These are phyloP conservation scores for Dascyllus trimaculatus DNA, from an alignment of 2,113 vertebrate species.

Conservation along the genomic window DNA sequence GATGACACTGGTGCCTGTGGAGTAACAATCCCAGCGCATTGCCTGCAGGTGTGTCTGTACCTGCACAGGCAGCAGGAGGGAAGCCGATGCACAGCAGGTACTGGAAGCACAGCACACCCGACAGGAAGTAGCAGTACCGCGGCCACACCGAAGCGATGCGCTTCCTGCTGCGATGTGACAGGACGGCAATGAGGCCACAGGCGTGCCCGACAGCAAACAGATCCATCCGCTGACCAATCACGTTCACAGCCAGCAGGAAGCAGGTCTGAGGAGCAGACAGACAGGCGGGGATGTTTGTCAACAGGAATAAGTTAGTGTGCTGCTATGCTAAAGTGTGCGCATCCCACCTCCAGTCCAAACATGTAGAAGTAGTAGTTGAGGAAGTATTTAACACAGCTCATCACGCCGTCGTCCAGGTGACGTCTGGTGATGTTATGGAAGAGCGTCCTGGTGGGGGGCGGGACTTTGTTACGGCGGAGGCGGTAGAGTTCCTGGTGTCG, in stretches of 20 bases:
- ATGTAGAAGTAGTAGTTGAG: conserved; percentile 98
- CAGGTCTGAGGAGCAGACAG: conserved; percentile 85
- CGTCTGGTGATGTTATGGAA: conserved; percentile 93
- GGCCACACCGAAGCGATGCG: conserved; percentile 92
- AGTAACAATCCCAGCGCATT: background rate
- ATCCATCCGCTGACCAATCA: conserved; percentile 97
- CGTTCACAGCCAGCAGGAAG: conserved; percentile 94
- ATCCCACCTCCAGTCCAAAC: conserved; percentile 93
- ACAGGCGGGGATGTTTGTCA: background rate
- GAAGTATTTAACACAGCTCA: conserved; percentile 94
- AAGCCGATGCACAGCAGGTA: conserved; percentile 95
- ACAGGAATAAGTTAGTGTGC: background rate
- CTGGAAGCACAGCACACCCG: conserved; percentile 91
- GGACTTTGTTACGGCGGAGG: conserved; percentile 87
- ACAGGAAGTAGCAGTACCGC: conserved; percentile 94
- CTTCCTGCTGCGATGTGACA: conserved; percentile 91
- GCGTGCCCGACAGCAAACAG: conserved; percentile 95
- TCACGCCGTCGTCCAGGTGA: conserved; percentile 90
- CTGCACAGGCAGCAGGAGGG: conserved; percentile 91
- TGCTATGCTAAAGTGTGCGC: background rate
- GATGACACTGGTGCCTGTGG: background rate
- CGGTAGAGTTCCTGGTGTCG: conserved; percentile 94
- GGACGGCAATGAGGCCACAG: conserved; percentile 89
- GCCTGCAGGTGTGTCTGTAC: conserved; percentile 60
- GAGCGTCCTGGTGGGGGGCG: conserved; percentile 91